Base-by-base conservation (phyloP, 2,113 vertebrate species). In the Sus scrofa region DNA sequence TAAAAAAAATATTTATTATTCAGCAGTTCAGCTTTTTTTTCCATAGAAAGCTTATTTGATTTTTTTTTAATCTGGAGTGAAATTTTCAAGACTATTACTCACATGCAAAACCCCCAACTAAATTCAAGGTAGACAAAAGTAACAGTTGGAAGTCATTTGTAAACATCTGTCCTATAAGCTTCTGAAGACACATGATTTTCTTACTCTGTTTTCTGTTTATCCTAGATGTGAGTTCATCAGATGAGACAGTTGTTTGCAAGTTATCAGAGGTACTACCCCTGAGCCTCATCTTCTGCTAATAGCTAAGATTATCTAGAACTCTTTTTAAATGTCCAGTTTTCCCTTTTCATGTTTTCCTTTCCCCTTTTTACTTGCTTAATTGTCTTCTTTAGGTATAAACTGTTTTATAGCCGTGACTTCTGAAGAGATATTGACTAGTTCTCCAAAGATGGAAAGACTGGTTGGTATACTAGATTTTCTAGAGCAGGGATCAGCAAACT, bases 371-470 rank as follows among this genome's bases (percentile, higher is more conserved):
- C 34, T 89, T 94, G 34, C 7, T 37, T 85, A 44, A 68, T 94
- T 94, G 44, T 74, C 71, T 75, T 93, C 56, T 70, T 95, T 86
- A 84, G 15, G 60, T 82, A 37, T 60, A 87, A 86, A 67, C 37
- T 3, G 16, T 56, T 89, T 95, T 87, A 58, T 96, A 95, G 82
- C 65, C 32, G 22, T 93, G 70, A 70, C 37, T 96, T 96, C 67
- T 81, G 62, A 94, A 92, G 37, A 87, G 50, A 95, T 71, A 92
- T 82, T 88, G 70, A 85, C 77, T 92, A 82, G 71, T 88, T 92
- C 22, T 92, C 77, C 71, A 77, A 86, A 96, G 84, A 79, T 65
- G 52, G 37, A 65, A 96, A 87, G 56, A 75, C 67, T 73, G 54
- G 20, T 71, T 73, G 54, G 20, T 71, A n/a, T 92, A 44, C 44